Evolutionary conservation across 53 echinoderm and acorn worm genomes (phyloP), one percentile per base, ranked within the genome.

Genomic region (Patiria pectinifera): DNA sequence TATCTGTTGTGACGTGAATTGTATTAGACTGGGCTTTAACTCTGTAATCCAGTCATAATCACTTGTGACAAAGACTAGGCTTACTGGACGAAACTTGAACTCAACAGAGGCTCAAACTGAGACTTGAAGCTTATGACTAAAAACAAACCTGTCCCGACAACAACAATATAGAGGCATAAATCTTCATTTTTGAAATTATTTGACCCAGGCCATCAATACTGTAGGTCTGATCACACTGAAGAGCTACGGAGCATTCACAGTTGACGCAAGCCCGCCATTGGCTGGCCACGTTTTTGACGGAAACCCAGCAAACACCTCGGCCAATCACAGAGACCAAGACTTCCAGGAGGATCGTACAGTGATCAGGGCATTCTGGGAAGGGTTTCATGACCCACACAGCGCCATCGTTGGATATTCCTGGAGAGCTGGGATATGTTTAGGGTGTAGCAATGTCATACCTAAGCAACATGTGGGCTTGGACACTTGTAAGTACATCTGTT

Each of bases 231-330:
- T 84, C 25, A 66, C 63, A 3, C 43, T 84, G 66, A 66, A 63
- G 84, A 84, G 63, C 19, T 66, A 19, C 24, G 84, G 84, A 19
- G 82, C 94, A 5, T 92, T 72, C 72, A 47, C 43, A n/a, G 94
- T 94, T 0, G 94, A 94, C 10, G 85, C 84, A 11, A 91, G 91
- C 21, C 94, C 86, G 19, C 94, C 94, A 69, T 46, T 91, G 75
- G 69, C 91, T 16, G 94, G 94, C 22, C 69, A 81, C 44, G 91
- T 94, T 53, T 91, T 91, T 22, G 94, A 94, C 76, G 92, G 94
- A 19, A 60, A 71, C 26, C 82, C 83, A 13, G 21, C 74, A 11
- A 21, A 18, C 14, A 60, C 59, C 19, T 22, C 82, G 13, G 82
- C 45, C 24, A 62, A 61, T 69, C 66, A 86, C 59, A 85, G 86